These are phyloP conservation scores for Rotaria macrura DNA, from an alignment of 2,888 invertebrate species.

Conservation along the genomic window DNA sequence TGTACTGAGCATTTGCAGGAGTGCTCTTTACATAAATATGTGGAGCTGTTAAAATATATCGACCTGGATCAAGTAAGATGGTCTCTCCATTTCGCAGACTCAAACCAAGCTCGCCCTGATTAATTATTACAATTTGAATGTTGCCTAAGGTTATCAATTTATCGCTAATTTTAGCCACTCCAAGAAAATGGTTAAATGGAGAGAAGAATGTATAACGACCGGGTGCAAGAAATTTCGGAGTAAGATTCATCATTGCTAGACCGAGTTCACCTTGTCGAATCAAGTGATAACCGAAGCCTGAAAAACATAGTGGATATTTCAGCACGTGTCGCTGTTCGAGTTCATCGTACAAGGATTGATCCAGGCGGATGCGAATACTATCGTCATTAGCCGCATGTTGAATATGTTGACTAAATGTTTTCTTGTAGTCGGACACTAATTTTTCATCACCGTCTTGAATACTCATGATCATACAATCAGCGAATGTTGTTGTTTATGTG, in stretches of 20 bases:
- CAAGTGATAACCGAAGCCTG: background rate
- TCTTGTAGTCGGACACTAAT: background rate
- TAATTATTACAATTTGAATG: background rate
- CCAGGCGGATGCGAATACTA: background rate
- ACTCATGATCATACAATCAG: background rate
- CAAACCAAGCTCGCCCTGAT: background rate
- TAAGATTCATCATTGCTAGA: background rate
- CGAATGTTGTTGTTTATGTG: too few relatives aligned
- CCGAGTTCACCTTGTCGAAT: background rate
- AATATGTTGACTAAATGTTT: background rate
- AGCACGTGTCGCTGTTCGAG: background rate
- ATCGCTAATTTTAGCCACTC: background rate
- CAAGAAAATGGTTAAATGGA: background rate
- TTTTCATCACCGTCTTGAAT: background rate
- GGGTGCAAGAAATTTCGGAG: background rate
- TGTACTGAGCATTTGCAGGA: background rate
- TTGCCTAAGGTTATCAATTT: background rate
- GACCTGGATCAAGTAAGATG: background rate
- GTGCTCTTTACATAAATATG: background rate
- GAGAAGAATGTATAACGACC: background rate
- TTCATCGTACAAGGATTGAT: background rate
- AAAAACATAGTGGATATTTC: background rate
- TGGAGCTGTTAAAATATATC: background rate
- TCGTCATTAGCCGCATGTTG: background rate
- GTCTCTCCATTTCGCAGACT: background rate